Conservation (phyloP, 2,797 vertebrate species). For the Poecilia gillii region DNA sequence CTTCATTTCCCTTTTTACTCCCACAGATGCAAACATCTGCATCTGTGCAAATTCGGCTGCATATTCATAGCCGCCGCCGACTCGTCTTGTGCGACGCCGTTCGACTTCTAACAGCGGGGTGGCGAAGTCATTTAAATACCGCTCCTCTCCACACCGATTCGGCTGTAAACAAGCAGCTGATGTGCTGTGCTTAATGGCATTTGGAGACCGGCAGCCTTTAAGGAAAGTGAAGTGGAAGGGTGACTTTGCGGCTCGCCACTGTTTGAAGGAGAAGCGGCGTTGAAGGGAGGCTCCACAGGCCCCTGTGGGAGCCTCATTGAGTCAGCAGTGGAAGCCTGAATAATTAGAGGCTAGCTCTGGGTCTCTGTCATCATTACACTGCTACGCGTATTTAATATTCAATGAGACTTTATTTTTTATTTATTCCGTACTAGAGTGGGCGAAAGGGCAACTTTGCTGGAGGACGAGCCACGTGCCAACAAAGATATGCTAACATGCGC, state of each 20-base stretch:
- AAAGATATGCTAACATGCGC: constrained; percentile 31
- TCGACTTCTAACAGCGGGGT: constrained; percentile 62
- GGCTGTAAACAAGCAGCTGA: constrained; percentile 53
- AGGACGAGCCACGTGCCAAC: constrained; percentile 42
- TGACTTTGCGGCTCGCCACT: neutral
- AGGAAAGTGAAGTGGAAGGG: constrained; percentile 13
- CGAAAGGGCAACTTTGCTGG: constrained; percentile 64
- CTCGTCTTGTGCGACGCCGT: constrained; percentile 52
- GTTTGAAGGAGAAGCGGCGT: constrained; percentile 28
- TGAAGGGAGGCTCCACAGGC: constrained; percentile 29
- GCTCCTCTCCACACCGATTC: constrained; percentile 47
- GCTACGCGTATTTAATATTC: constrained; percentile 69
- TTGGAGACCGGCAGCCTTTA: constrained; percentile 35
- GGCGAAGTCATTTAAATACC: constrained; percentile 65
- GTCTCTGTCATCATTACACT: constrained; percentile 62
- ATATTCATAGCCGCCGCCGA: constrained; percentile 51
- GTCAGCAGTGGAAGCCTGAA: constrained; percentile 56
- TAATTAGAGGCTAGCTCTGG: constrained; percentile 61
- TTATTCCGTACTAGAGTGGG: constrained; percentile 33
- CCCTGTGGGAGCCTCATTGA: constrained; percentile 48
- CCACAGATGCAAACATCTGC: constrained; percentile 19
- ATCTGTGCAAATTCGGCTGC: constrained; percentile 56
- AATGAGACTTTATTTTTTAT: constrained; percentile 73
- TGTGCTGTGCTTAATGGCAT: constrained; percentile 44
- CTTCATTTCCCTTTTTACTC: constrained; percentile 31